Conservation (phyloP, 2,888 invertebrate species). For the Amphipyra tragopoginis region DNA sequence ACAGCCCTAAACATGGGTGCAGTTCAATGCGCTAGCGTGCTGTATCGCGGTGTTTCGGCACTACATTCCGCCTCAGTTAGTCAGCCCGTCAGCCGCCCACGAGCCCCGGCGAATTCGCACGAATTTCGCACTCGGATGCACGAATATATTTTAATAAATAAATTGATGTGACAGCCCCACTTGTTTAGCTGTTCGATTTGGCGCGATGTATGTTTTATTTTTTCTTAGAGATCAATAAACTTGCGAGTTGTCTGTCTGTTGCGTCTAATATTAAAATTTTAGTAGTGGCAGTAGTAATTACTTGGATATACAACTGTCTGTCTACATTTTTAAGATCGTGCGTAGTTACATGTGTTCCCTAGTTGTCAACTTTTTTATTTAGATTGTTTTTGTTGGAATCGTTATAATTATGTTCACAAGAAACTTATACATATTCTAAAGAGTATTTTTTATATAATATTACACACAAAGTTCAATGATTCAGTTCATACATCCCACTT, state of each 20-base stretch:
- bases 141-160: constrained; percentile 51
- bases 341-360: constrained; percentile 29
- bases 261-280: constrained; percentile 24
- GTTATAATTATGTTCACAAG: constrained; percentile 39
- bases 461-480: not conserved
- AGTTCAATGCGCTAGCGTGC: constrained; percentile 64
- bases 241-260: constrained; percentile 17
- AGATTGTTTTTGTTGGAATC: constrained; percentile 24
- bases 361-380: constrained; percentile 19
- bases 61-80: constrained; percentile 62
- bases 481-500: not conserved
- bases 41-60: constrained; percentile 50
- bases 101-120: constrained; percentile 51
- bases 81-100: constrained; percentile 65
- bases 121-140: constrained; percentile 55
- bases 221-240: constrained; percentile 52
- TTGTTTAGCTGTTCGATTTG: constrained; percentile 45
- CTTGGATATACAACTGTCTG: constrained; percentile 45
- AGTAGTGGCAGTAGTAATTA: constrained; percentile 41
- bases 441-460: constrained; percentile 1
- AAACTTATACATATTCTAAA: constrained; percentile 20
- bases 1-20: constrained; percentile 57
- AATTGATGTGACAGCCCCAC: constrained; percentile 59
- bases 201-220: constrained; percentile 42
- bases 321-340: constrained; percentile 33